Evolutionary conservation across 2,888 invertebrate species (phyloP).

Genomic region (Scaptomyza cyrtandrae): DNA sequence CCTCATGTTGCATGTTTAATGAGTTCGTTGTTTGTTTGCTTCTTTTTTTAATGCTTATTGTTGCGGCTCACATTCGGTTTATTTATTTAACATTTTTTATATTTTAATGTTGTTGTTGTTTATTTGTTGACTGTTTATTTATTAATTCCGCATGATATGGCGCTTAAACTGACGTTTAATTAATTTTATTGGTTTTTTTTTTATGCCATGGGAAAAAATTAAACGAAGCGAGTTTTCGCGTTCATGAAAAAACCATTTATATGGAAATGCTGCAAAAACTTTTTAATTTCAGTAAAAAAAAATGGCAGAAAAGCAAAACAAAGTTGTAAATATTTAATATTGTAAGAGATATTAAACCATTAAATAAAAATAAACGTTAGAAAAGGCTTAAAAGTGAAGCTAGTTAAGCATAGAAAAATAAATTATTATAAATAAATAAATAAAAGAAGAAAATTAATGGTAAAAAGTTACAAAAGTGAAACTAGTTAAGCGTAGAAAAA

Average conservation of each 20-base stretch:
- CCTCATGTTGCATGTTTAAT: slow-evolving; percentile 62
- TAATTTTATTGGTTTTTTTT: slow-evolving; percentile 71
- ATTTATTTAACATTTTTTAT: slow-evolving; percentile 60
- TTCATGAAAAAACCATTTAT: slow-evolving; percentile 40
- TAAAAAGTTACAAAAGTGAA: too few species aligned
- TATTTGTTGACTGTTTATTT: slow-evolving; percentile 62
- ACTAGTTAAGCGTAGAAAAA: too few species aligned
- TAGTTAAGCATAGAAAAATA: too few species aligned
- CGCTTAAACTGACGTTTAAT: slow-evolving; percentile 76
- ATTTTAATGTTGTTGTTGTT: slow-evolving; percentile 7
- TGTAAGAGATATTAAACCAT: not conserved
- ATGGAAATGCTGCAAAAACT: not conserved
- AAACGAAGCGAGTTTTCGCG: slow-evolving; percentile 32
- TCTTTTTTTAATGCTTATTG: slow-evolving; percentile 24
- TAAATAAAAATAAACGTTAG: not conserved
- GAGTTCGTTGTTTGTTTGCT: slow-evolving; percentile 69
- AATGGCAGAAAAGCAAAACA: slow-evolving; percentile 16
- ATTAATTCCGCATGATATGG: slow-evolving; percentile 75
- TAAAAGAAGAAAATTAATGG: too few species aligned
- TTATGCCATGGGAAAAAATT: slow-evolving; percentile 29
- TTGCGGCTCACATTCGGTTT: slow-evolving; percentile 58
- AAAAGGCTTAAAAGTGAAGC: not conserved
- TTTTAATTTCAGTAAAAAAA: not conserved
- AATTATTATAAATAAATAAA: too few species aligned
- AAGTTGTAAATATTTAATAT: slow-evolving; percentile 7